Percentiles rank a stretch among this genome's conserved stretches.
phyloP scores from a whole-genome alignment of 2,797 vertebrate genomes.

The Tapirus indicus region DNA sequence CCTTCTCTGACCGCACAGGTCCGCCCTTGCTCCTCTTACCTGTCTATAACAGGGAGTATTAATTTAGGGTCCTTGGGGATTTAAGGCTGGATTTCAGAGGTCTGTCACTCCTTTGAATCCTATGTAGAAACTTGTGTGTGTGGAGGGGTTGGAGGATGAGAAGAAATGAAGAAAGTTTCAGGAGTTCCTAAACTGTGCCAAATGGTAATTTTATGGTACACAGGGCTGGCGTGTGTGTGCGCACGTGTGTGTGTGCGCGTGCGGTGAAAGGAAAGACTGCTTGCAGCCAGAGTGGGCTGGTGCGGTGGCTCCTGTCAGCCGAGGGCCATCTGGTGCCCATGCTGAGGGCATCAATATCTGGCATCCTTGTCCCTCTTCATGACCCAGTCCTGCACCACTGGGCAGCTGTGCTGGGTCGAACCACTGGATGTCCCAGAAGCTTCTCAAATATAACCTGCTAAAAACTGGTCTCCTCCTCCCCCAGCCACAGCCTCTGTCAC shows the following conservation, averaged over 20 bases:
- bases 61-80: neutral
- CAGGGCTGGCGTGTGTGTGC: rapidly evolving
- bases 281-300: neutral
- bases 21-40: neutral
- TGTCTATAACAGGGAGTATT: neutral
- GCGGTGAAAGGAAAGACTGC: neutral
- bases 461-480: neutral
- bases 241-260: rapidly evolving
- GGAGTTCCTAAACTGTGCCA: neutral
- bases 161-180: constrained; percentile 4
- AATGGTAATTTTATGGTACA: neutral
- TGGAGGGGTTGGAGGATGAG: neutral
- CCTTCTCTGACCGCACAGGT: neutral
- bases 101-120: neutral
- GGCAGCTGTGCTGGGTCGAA: neutral
- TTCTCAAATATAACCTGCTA: neutral
- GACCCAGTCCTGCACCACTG: neutral
- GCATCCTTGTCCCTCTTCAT: neutral
- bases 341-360: neutral
- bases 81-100: neutral
- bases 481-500: neutral
- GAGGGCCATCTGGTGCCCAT: neutral
- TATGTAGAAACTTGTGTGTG: neutral
- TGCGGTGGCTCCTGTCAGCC: no score
- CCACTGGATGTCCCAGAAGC: neutral